These are phyloP conservation scores for Bombus fervidus DNA, from an alignment of 1,140 invertebrate species.

Conservation along the genomic window DNA sequence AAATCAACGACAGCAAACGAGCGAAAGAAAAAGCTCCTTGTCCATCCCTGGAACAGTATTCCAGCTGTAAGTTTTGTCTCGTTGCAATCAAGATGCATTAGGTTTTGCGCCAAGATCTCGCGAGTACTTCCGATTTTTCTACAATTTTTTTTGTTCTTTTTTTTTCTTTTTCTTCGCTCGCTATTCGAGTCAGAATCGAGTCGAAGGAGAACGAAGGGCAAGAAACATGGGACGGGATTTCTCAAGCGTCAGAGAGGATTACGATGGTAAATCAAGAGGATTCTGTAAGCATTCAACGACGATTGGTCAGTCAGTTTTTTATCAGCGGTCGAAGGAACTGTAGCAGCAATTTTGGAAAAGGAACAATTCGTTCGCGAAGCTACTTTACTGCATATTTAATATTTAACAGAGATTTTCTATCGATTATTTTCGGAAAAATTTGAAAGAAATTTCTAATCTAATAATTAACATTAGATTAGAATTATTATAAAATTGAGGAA, in stretches of 20 bases:
- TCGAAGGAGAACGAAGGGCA: background rate
- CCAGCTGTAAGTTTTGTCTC: conserved; percentile 19
- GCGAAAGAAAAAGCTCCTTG: conserved; percentile 7
- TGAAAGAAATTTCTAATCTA: background rate
- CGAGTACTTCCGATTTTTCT: conserved; percentile 35
- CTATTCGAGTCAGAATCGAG: background rate
- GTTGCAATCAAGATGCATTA: conserved; percentile 48
- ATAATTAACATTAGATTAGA: background rate
- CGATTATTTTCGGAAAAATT: too few relatives aligned
- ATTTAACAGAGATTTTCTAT: background rate
- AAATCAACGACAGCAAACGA: conserved; percentile 24
- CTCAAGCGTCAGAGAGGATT: conserved; percentile 3
- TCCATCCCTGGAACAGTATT: background rate
- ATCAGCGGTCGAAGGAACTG: background rate
- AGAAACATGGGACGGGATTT: background rate
- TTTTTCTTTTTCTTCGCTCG: background rate
- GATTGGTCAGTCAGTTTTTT: background rate
- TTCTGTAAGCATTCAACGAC: background rate
- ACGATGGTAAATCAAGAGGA: background rate
- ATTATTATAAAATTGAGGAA: background rate
- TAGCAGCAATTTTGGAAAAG: background rate
- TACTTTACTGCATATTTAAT: background rate
- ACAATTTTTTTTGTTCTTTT: background rate
- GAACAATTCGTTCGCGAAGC: background rate
- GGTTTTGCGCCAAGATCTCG: conserved; percentile 39